Percentiles rank a stretch among this genome's conserved stretches.
Conservation (phyloP, 1,140 invertebrate genomes). For the Matsumurasca onukii region DNA sequence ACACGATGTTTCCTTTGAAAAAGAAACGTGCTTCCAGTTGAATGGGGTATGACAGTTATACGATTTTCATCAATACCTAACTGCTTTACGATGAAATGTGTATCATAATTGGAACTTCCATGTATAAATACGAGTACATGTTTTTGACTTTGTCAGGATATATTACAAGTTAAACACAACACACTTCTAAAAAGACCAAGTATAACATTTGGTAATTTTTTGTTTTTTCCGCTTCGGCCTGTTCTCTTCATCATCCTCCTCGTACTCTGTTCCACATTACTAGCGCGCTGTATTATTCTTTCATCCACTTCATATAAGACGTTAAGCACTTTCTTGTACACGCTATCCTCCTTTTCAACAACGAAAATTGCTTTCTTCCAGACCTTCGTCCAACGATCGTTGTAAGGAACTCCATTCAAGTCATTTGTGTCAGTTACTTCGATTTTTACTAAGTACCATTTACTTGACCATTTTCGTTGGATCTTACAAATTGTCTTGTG, state of each 20-base stretch:
- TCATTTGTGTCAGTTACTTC: background rate
- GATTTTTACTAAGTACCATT: background rate
- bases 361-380: background rate
- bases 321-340: background rate
- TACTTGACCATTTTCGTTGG: background rate
- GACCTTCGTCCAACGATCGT: too few relatives aligned
- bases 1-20: conserved; percentile 18
- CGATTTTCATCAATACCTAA: conserved; percentile 20
- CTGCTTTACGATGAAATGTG: conserved; percentile 28
- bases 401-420: too few relatives aligned
- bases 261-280: background rate
- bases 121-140: conserved; percentile 21
- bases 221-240: background rate
- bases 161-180: conserved; percentile 19
- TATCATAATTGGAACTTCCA: conserved; percentile 27
- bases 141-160: conserved; percentile 19
- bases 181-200: conserved; percentile 11
- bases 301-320: background rate
- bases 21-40: conserved; percentile 28
- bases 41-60: conserved; percentile 26
- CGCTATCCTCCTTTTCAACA: background rate
- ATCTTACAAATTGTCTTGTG: too few relatives aligned
- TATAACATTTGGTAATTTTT: background rate
- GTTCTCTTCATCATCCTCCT: background rate
- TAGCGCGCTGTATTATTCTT: background rate